Conservation (phyloP, 2,113 vertebrate species). For the Ginglymostoma cirratum region DNA sequence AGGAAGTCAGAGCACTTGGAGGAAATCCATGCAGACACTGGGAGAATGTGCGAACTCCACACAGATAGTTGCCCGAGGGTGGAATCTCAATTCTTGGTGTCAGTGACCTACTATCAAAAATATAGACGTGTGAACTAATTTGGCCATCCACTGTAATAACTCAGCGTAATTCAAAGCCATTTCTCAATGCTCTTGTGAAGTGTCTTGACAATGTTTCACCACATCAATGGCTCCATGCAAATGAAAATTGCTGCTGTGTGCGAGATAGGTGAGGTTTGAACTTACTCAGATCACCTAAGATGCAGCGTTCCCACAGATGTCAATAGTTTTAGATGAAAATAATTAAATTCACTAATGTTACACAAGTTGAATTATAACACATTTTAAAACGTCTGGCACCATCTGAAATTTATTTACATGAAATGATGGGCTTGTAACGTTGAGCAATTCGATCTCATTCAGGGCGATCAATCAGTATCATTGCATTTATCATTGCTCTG, state of each 20-base stretch:
- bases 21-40: too few species aligned
- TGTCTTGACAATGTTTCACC: not conserved
- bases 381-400: not conserved
- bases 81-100: not conserved
- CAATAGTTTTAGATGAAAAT: not conserved
- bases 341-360: not conserved
- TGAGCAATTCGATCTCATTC: not conserved
- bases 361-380: not conserved
- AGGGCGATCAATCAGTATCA: conserved; percentile 9
- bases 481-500: not conserved
- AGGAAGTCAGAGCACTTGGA: too few species aligned
- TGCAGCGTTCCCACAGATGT: not conserved
- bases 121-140: not conserved
- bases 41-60: too few species aligned
- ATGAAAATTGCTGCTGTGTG: not conserved
- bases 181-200: not conserved
- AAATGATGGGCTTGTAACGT: not conserved
- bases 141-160: not conserved
- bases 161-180: not conserved
- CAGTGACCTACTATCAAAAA: not conserved
- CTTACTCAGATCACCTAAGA: not conserved
- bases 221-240: not conserved
- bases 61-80: too few species aligned
- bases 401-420: not conserved
- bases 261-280: not conserved